These are phyloP conservation scores for Ophonus ardosiacus DNA, from an alignment of 2,888 invertebrate genomes.

Conservation along the genomic window DNA sequence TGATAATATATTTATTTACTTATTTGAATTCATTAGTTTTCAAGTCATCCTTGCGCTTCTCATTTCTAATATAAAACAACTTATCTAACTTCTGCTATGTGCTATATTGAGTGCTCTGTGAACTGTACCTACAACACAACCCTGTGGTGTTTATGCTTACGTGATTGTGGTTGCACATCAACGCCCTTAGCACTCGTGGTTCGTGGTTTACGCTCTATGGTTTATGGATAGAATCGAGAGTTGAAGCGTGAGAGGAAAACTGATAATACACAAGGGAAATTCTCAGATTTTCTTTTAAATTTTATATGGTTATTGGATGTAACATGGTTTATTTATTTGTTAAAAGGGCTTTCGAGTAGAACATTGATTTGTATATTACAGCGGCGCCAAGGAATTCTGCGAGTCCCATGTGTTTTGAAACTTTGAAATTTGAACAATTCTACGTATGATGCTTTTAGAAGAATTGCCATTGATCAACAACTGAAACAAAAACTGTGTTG, in stretches of 20 bases:
- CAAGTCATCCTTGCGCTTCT: not conserved
- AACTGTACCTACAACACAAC: not conserved
- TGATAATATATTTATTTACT: too few species aligned
- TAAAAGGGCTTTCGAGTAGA: too few species aligned
- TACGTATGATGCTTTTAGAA: too few species aligned
- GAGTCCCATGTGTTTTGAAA: too few species aligned
- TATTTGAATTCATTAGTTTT: too few species aligned
- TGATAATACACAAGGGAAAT: not conserved
- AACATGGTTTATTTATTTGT: not conserved
- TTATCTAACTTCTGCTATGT: not conserved
- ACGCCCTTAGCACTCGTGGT: not conserved
- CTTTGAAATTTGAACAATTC: too few species aligned
- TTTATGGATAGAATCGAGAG: constrained; percentile 6
- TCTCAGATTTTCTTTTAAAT: not conserved
- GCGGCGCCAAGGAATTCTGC: too few species aligned
- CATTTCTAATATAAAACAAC: not conserved
- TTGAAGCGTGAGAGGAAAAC: constrained; percentile 8
- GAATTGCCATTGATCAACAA: too few species aligned
- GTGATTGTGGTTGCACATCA: not conserved
- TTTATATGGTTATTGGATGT: not conserved
- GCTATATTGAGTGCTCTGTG: not conserved
- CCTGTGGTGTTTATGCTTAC: constrained; percentile 21
- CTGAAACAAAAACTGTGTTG: too few species aligned
- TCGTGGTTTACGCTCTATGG: constrained; percentile 16
- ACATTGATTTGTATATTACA: too few species aligned